phyloP scores from a whole-genome alignment of 2,797 vertebrate species.

The Crocodylus rhombifer region DNA sequence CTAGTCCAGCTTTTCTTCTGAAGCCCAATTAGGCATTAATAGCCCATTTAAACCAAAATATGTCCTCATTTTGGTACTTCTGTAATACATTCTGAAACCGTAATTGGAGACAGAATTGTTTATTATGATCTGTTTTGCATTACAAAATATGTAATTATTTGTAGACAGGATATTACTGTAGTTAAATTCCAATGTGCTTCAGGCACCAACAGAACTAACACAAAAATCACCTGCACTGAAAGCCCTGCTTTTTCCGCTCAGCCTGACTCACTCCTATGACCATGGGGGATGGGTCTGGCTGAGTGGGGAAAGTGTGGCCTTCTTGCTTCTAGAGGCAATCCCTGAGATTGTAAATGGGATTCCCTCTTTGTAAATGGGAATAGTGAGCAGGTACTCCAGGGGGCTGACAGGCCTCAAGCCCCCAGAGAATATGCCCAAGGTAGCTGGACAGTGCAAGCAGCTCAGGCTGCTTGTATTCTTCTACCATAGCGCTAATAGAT shows the following conservation, averaged over 20 bases:
- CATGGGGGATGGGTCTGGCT: no score
- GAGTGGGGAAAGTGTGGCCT: no score
- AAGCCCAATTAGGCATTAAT: neutral
- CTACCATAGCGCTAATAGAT: no score
- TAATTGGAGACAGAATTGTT: slow-evolving; percentile 30
- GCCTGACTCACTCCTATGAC: neutral
- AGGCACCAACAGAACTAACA: neutral
- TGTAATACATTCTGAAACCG: neutral
- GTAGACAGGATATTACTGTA: neutral
- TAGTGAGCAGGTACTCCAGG: no score
- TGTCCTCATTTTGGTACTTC: neutral
- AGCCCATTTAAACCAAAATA: slow-evolving; percentile 36
- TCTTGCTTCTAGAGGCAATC: no score
- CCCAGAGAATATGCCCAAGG: no score
- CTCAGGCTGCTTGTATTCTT: no score
- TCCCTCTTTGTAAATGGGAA: no score
- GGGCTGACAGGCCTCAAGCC: no score
- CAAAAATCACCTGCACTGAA: neutral
- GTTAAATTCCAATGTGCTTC: neutral
- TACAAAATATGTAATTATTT: neutral
- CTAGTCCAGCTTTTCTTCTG: neutral
- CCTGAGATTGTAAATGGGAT: no score
- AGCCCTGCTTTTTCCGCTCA: neutral
- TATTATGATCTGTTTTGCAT: neutral
- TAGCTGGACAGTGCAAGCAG: no score